These are phyloP conservation scores for Cromileptes altivelis DNA, from an alignment of 2,113 vertebrate species.

Conservation along the genomic window DNA sequence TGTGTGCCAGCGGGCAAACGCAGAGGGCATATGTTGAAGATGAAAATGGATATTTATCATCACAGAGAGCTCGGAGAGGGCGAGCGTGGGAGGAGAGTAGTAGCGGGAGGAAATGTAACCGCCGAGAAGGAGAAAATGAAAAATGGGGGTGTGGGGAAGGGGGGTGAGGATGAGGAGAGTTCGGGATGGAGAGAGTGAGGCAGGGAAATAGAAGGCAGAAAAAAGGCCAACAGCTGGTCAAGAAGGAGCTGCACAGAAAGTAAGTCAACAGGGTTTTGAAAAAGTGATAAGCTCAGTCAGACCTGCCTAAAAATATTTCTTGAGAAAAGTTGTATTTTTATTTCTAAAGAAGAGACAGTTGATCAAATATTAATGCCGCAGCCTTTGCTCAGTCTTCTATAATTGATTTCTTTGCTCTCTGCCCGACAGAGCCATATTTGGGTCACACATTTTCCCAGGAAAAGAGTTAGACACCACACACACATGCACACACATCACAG, in stretches of 20 bases:
- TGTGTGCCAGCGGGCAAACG: constrained; percentile 67
- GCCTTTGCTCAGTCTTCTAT: constrained; percentile 70
- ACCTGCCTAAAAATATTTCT: constrained; percentile 51
- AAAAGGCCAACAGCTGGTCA: constrained; percentile 20
- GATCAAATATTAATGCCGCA: constrained; percentile 73
- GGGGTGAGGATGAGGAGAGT: background rate
- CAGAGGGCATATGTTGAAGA: constrained; percentile 80
- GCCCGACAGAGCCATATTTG: constrained; percentile 72
- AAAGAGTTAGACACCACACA: constrained; percentile 41
- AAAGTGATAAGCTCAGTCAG: constrained; percentile 34
- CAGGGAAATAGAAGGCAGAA: background rate
- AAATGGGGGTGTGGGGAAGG: constrained; percentile 2
- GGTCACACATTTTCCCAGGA: constrained; percentile 71
- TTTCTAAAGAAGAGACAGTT: constrained; percentile 64
- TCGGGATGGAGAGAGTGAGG: constrained; percentile 6
- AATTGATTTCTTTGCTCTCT: constrained; percentile 76
- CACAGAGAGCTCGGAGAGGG: constrained; percentile 56
- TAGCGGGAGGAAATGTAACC: constrained; percentile 41
- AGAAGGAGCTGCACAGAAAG: constrained; percentile 1
- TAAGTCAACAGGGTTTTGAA: constrained; percentile 20
- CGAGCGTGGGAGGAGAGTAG: constrained; percentile 52
- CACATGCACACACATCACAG: constrained; percentile 15
- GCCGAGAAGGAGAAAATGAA: constrained; percentile 58
- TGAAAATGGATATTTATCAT: constrained; percentile 84
- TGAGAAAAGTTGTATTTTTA: constrained; percentile 60